Conservation (phyloP, 2,113 vertebrate genomes). For the Hystrix brachyura region DNA sequence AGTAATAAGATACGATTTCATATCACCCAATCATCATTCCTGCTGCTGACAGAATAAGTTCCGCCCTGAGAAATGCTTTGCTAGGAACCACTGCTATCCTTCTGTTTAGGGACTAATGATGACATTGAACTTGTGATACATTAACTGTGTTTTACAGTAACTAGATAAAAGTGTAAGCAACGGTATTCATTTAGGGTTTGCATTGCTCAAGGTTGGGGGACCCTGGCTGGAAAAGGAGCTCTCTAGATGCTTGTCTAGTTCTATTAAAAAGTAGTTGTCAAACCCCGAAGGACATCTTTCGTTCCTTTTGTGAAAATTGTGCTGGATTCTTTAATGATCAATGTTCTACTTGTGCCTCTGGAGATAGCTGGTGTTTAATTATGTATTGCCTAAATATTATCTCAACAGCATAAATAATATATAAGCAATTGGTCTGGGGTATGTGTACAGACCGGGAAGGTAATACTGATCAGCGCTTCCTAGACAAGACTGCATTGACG, state of each 20-base stretch:
- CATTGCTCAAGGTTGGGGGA: slow-evolving; percentile 20
- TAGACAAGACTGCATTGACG: neutral
- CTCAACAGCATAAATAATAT: slow-evolving; percentile 69
- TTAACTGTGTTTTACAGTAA: slow-evolving; percentile 63
- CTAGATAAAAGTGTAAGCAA: slow-evolving; percentile 60
- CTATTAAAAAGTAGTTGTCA: slow-evolving; percentile 74
- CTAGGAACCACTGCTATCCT: neutral
- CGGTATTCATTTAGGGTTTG: slow-evolving; percentile 21
- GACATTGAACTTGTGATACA: slow-evolving; percentile 45
- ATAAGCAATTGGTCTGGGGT: slow-evolving; percentile 56
- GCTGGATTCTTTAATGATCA: slow-evolving; percentile 54
- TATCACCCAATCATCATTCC: slow-evolving; percentile 68
- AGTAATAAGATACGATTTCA: slow-evolving; percentile 65
- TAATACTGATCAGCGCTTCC: slow-evolving; percentile 62
- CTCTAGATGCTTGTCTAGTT: slow-evolving; percentile 57
- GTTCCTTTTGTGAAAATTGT: slow-evolving; percentile 72
- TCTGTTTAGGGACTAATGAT: slow-evolving; percentile 52
- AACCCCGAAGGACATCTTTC: slow-evolving; percentile 56
- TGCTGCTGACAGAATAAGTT: slow-evolving; percentile 66
- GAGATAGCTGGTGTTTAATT: slow-evolving; percentile 73
- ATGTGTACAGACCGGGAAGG: slow-evolving; percentile 60
- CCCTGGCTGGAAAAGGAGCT: slow-evolving; percentile 21
- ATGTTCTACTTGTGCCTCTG: slow-evolving; percentile 10
- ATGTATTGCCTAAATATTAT: slow-evolving; percentile 78
- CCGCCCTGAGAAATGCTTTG: slow-evolving; percentile 42